These are phyloP conservation scores for Entomobrya proxima DNA, from an alignment of 2,888 invertebrate species.

Conservation along the genomic window DNA sequence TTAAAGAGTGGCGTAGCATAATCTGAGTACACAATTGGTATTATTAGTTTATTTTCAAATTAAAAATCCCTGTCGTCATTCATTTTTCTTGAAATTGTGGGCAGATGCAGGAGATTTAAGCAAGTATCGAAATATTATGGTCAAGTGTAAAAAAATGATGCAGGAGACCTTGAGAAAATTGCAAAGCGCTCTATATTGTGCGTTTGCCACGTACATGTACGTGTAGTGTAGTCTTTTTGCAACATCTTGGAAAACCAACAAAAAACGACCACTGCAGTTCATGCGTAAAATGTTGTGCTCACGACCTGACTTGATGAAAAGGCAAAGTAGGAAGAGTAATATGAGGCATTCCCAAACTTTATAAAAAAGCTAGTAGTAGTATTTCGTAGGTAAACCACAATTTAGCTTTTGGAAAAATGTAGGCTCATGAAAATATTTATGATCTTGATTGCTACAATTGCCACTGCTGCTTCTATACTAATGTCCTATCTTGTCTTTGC, in stretches of 20 bases:
- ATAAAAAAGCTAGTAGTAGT: not conserved
- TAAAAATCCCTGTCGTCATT: not conserved
- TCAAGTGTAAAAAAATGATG: slow-evolving; percentile 35
- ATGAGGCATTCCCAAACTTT: not conserved
- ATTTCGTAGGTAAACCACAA: not conserved
- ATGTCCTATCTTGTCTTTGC: not conserved
- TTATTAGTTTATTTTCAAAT: not conserved
- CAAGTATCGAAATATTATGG: not conserved
- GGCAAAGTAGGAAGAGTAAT: slow-evolving; percentile 12
- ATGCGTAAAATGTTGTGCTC: slow-evolving; percentile 19
- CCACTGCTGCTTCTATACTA: too few species aligned
- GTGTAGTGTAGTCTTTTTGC: slow-evolving; percentile 18
- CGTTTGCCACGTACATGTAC: slow-evolving; percentile 17
- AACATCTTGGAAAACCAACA: slow-evolving; percentile 22
- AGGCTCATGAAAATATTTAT: not conserved
- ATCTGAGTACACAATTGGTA: not conserved
- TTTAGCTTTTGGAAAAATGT: not conserved
- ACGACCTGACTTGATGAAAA: not conserved
- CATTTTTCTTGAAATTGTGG: not conserved
- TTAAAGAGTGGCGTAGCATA: not conserved
- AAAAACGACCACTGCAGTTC: not conserved
- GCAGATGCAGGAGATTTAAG: not conserved
- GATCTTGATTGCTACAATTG: not conserved
- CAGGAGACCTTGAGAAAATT: slow-evolving; percentile 49
- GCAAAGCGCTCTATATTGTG: slow-evolving; percentile 43